A percentile compares a stretch with the other conserved stretches of the same genome.
Evolutionary conservation across 2,888 invertebrate genomes (phyloP).

Genomic region (Drosophila macrospina): DNA sequence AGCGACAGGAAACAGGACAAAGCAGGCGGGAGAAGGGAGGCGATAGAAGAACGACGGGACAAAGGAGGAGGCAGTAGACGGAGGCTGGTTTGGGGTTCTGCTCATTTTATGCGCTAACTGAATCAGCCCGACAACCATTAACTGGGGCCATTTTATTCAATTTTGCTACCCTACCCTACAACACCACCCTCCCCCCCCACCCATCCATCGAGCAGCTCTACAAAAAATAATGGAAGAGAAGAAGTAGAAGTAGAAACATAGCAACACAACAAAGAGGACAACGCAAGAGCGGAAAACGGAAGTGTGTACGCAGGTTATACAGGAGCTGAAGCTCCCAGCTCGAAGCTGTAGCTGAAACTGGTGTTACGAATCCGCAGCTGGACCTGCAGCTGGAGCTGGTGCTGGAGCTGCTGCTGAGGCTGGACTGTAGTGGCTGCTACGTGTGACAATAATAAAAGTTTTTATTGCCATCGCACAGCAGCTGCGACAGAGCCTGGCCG

Average conservation of each 20-base stretch:
- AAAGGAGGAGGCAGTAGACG: not conserved
- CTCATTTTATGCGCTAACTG: constrained; percentile 81
- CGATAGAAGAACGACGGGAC: not conserved
- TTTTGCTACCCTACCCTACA: constrained; percentile 51
- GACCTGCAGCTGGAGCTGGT: constrained; percentile 14
- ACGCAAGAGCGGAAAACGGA: constrained; percentile 61
- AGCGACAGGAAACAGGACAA: constrained; percentile 29
- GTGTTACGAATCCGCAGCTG: too few relatives aligned
- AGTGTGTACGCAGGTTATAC: constrained; percentile 78
- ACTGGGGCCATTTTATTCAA: constrained; percentile 81
- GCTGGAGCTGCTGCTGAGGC: constrained; percentile 18
- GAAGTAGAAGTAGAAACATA: constrained; percentile 6
- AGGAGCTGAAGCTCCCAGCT: constrained; percentile 37
- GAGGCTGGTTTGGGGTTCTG: constrained; percentile 50
- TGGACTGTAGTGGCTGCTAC: constrained; percentile 61
- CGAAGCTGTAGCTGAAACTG: constrained; percentile 18
- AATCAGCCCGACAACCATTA: constrained; percentile 81
- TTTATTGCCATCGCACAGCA: constrained; percentile 77
- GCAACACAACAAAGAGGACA: constrained; percentile 49
- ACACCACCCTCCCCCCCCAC: not conserved
- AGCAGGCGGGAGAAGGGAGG: constrained; percentile 1
- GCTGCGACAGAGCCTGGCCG: constrained; percentile 60
- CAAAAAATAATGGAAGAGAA: constrained; percentile 19
- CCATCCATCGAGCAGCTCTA: too few relatives aligned
- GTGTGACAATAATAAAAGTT: constrained; percentile 83